Base-by-base conservation (phyloP, 2,888 invertebrate species). In the Sinohyriopsis cumingii region DNA sequence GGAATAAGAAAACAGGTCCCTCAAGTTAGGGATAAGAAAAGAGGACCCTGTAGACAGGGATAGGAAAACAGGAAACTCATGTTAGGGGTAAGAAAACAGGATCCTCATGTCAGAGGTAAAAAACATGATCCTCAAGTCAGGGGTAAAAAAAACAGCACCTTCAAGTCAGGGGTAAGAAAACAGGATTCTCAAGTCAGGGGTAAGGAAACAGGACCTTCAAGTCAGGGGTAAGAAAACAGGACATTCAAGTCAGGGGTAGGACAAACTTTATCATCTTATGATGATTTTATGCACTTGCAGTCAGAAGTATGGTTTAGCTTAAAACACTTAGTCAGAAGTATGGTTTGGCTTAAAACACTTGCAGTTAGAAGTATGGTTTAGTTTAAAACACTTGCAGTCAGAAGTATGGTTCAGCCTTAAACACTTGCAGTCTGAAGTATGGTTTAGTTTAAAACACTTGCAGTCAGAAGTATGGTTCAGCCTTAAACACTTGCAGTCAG, bases 161-260 rank as follows among this genome's bases (percentile, higher is more conserved):
- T 98, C 3, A 96, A 96, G 90, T 95, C 96, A 96, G 61, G 97
- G 97, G 92, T 95, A 97, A 45, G 98, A 97, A 0, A 95, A 97
- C 69, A 98, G 97, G 88, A 91, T 98, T n/a, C 94, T 98, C 3
- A 96, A 96, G 91, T 95, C 96, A 77, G 98, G 98, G 18, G 96
- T 95, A 65, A 95, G 85, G 78, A 3, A 33, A 33, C 33, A 33
- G 7, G 33, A 9, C 2, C 9, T 6, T 28, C 28, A 28, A 28
- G 5, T 28, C 28, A 96, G 61, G 97, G 98, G 92, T 95, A 97
- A 45, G 98, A 97, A 0, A 95, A 97, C 69, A 98, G 97, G 88
- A 91, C 98, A n/a, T 94, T 98, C 3, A 96, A 96, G 91, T 95
- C 96, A 96, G 62, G 97, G 98, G 92, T 95, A 97, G 82, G 78